Conservation (phyloP, 2,797 vertebrate genomes). For the Prionace glauca region DNA sequence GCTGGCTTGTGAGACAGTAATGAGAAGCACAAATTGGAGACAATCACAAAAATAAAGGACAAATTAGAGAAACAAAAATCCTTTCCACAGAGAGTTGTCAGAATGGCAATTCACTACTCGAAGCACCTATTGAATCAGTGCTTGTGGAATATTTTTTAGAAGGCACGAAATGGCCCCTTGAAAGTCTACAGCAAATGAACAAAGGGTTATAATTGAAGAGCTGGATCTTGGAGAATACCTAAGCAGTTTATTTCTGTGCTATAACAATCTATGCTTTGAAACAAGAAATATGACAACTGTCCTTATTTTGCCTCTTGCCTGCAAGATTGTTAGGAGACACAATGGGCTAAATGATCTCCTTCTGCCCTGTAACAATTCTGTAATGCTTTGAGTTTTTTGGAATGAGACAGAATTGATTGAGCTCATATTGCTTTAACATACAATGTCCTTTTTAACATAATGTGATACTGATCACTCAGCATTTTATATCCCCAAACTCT, state of each 20-base stretch:
- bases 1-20: background rate
- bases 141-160: background rate
- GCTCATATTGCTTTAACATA: background rate
- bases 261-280: background rate
- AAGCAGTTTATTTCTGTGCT: background rate
- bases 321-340: background rate
- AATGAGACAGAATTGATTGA: background rate
- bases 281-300: background rate
- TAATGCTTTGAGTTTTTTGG: background rate
- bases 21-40: background rate
- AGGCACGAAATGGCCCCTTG: background rate
- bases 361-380: no score
- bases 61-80: background rate
- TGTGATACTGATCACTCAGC: background rate
- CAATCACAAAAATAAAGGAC: background rate
- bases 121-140: background rate
- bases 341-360: no score
- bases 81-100: background rate
- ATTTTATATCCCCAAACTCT: background rate
- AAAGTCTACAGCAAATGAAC: background rate
- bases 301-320: background rate
- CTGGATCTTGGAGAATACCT: background rate
- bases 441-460: background rate
- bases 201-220: background rate
- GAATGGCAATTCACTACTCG: background rate